Evolutionary conservation across 2,113 vertebrate species (phyloP), one percentile per base, ranked within the genome.

Genomic region (Eurystomus gularis): DNA sequence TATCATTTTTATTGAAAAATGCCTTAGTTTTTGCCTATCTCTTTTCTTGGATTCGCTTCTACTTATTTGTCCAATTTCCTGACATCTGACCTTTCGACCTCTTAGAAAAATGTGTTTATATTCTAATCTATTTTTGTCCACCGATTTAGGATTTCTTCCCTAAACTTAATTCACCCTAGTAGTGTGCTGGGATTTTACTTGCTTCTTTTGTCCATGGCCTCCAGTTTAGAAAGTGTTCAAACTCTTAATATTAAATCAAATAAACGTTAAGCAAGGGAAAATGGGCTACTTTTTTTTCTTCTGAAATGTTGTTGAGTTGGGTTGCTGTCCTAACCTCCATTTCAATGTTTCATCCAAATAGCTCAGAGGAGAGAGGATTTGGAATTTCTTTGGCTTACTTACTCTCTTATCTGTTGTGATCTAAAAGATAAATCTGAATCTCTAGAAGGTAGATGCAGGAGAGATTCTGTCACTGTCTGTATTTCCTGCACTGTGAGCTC

Each of bases 1-100:
- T 97, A 97, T 96, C 84, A 98, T 97, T 98, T 98, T 97, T 97
- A 97, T 97, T 97, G 94, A 96, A 97, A 97, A 97, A 79, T 73
- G 33, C 37, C 81, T 95, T 95, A 93, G 73, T 91, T 90, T 97
- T 97, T 95, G 31, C 60, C 87, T 95, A 33, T 94, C 65, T 94
- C 15, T 90, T 90, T 96, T 95, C 73, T 95, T 2, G 13, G 21
- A 95, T 60, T 80, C 20, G 0, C 82, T 61, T 94, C 64, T 93
- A 94, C 97, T 97, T 97, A 97, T 97, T 96, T 98, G 96, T 94
- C 72, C 95, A 97, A 96, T 97, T 98, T 97, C 75, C 81, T 96
- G 95, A 97, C 90, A 97, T 93, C 82, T 89, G 93, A 96, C 93
- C 82, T 95, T 54, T 75, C 88, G 78, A 93, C 76, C 84, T 96